Conservation (phyloP, 2,113 vertebrate genomes). For the Ranitomeya imitator region DNA sequence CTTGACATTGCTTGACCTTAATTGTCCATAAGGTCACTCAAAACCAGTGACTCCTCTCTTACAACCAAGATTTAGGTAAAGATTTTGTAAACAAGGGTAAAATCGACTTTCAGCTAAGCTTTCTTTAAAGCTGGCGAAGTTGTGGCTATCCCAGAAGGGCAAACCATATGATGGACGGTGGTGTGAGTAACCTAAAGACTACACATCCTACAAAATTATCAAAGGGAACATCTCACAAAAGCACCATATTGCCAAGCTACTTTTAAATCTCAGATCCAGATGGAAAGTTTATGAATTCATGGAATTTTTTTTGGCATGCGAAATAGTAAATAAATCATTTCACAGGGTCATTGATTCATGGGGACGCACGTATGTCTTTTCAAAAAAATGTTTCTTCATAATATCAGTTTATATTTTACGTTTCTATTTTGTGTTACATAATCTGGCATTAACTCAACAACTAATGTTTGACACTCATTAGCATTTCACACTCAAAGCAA, state of each 20-base stretch:
- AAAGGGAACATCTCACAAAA: not conserved
- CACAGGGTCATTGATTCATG: not conserved
- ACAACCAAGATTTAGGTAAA: not conserved
- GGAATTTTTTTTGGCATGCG: not conserved
- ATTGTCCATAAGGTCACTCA: no score
- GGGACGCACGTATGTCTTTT: not conserved
- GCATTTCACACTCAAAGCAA: not conserved
- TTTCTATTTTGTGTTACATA: not conserved
- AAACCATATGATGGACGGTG: not conserved
- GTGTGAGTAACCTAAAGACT: not conserved
- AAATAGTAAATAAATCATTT: not conserved
- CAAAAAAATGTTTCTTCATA: not conserved
- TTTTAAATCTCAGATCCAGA: not conserved
- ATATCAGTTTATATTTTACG: not conserved
- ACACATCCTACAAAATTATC: not conserved
- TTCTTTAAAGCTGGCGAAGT: no score
- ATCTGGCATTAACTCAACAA: constrained; percentile 15
- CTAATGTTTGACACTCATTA: not conserved
- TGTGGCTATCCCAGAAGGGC: not conserved
- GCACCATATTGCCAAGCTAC: not conserved
- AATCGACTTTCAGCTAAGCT: no score
- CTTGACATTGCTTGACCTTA: no score
- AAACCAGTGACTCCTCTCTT: no score
- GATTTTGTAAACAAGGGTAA: not conserved
- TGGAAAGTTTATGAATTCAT: not conserved